Percentiles rank a stretch among this genome's conserved stretches.
Evolutionary conservation across 2,797 vertebrate genomes (phyloP).

Genomic region (Danionella dracula): DNA sequence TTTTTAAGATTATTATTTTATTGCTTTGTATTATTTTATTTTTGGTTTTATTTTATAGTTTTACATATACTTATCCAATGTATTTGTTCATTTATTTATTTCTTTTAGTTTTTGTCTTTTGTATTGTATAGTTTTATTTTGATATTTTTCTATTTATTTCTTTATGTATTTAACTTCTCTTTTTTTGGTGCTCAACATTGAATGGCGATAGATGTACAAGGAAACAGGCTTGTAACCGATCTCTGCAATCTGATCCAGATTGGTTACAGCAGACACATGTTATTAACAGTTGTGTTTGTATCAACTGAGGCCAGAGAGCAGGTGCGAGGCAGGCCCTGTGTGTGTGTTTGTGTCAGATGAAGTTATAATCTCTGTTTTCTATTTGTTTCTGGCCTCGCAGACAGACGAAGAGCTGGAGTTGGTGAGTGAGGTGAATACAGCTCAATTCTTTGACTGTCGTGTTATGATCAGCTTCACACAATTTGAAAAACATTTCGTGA

Average conservation of each 20-base stretch:
- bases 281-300: neutral
- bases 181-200: too few relatives aligned
- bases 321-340: slow-evolving; percentile 9
- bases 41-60: too few relatives aligned
- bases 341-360: slow-evolving; percentile 24
- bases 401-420: slow-evolving; percentile 90
- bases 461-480: slow-evolving; percentile 43
- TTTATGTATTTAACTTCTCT: too few relatives aligned
- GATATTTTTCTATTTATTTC: too few relatives aligned
- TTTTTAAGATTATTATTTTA: too few relatives aligned
- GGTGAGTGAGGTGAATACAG: slow-evolving; percentile 80
- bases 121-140: too few relatives aligned
- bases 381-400: slow-evolving; percentile 61
- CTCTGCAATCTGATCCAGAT: neutral
- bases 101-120: too few relatives aligned
- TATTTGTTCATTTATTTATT: too few relatives aligned
- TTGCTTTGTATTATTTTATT: too few relatives aligned
- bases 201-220: too few relatives aligned
- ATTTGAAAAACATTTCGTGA: neutral
- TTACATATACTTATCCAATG: too few relatives aligned
- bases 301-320: neutral
- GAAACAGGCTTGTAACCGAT: too few relatives aligned
- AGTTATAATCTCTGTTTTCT: slow-evolving; percentile 49
- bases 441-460: slow-evolving; percentile 55
- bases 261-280: neutral